Evolutionary conservation across 1,140 invertebrate genomes (phyloP), one percentile per base, ranked within the genome.

Genomic region (Drosophila nigrodunni): DNA sequence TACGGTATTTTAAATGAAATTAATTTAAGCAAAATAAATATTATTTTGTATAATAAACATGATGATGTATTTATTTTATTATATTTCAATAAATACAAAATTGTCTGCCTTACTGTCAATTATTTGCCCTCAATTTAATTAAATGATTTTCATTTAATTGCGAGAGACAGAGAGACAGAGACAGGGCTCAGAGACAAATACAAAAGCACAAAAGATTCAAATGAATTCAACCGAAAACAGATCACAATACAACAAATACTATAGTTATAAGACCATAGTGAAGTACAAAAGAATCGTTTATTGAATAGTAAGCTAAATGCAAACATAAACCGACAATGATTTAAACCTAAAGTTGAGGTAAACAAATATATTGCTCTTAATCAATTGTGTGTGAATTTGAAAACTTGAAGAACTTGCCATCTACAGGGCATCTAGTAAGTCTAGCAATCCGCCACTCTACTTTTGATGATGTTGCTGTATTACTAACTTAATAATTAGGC

Each of bases 131-230:
- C 8, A 35, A 2, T 35, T 37, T 50, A 35, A 50, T 50, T 30
- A 50, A 62, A 39, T 50, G 13, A 64, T 30, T 34, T 54, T 37
- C 37, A 11, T 54, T 49, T 39, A 52, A 64, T 64, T 34, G n/a
- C 18, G 18, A 5, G 9, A 8, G 35, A 41, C 7, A 52, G 3
- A 41, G 18, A 21, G 0, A 21, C 18, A 21, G 18, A 2, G 18
- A 21, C 18, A 52, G 11, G 4, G 21, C 50, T 13, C 30, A 34
- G 3, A 43, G 15, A 18, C 60, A 35, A 37, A 46, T 47, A 57
- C 34, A 46, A 25, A 2, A 9, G 34, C 30, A 55, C 15, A 66
- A 68, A 21, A 34, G 18, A 13, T 39, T 55, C 34, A 55, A 13
- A 3, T 39, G 15, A 43, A 11, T 37, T 61, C 39, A 62, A 13